Evolutionary conservation across 2,888 invertebrate species (phyloP).

Genomic region (Spilosoma lubricipeda): DNA sequence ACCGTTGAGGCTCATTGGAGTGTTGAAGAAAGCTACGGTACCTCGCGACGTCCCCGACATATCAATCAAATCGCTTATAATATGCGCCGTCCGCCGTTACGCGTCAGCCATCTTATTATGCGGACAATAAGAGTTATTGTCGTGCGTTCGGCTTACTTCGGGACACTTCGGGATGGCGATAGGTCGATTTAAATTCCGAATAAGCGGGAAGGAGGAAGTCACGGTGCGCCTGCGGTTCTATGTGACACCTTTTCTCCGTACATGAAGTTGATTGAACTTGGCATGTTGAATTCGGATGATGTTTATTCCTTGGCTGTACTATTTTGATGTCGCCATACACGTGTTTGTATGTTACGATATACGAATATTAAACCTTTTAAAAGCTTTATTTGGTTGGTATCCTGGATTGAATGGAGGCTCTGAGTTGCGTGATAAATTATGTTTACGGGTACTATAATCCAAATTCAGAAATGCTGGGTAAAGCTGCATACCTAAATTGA

Average conservation of each 20-base stretch:
- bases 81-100: conserved; percentile 71
- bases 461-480: not conserved
- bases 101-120: conserved; percentile 59
- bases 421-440: not conserved
- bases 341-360: conserved; percentile 36
- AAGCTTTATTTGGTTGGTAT: conserved; percentile 15
- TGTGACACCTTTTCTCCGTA: conserved; percentile 84
- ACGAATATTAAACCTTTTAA: conserved; percentile 32
- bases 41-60: conserved; percentile 77
- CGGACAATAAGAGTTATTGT: conserved; percentile 62
- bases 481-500: not conserved
- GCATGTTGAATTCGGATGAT: conserved; percentile 57
- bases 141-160: conserved; percentile 48
- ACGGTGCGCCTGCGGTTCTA: conserved; percentile 76
- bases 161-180: conserved; percentile 73
- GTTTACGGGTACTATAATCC: not conserved
- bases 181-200: conserved; percentile 84
- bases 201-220: conserved; percentile 86
- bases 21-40: conserved; percentile 83
- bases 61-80: conserved; percentile 83
- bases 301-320: conserved; percentile 58
- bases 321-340: conserved; percentile 50
- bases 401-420: conserved; percentile 16
- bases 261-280: conserved; percentile 81
- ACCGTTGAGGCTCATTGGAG: conserved; percentile 82